phyloP scores from a whole-genome alignment of 30 jellyfish, hydroid and myxozoan species.

The Catostylus mosaicus region DNA sequence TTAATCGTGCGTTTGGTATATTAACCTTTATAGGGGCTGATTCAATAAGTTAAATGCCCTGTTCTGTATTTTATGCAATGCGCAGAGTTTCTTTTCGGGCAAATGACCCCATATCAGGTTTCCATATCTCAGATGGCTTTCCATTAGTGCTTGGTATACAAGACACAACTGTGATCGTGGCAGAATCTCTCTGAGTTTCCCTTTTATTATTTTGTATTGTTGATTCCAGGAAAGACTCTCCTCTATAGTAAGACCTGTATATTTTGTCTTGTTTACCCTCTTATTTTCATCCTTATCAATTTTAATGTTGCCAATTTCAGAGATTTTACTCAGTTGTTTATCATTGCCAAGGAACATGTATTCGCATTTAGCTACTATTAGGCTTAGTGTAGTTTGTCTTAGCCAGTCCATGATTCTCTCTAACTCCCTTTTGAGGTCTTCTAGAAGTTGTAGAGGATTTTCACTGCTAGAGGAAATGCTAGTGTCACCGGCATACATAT shows the following conservation, averaged over 20 bases:
- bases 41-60: slow-evolving; percentile 20
- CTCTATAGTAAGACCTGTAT: slow-evolving; percentile 34
- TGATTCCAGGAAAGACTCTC: slow-evolving; percentile 51
- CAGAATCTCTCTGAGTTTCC: slow-evolving; percentile 36
- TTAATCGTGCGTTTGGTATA: slow-evolving; percentile 6
- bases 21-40: slow-evolving; percentile 22
- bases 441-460: slow-evolving; percentile 22
- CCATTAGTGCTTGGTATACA: slow-evolving; percentile 25
- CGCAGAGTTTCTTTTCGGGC: no score
- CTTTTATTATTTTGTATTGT: no score
- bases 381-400: slow-evolving; percentile 18
- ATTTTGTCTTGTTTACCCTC: slow-evolving; percentile 35
- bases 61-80: slow-evolving; percentile 16
- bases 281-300: no score
- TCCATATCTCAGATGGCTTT: slow-evolving; percentile 37
- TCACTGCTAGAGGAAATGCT: slow-evolving; percentile 25
- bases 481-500: slow-evolving; percentile 34
- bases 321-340: not conserved
- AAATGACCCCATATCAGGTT: no score
- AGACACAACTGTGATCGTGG: slow-evolving; percentile 31
- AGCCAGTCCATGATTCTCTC: slow-evolving; percentile 21
- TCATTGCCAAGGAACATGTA: no score
- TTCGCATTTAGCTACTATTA: no score
- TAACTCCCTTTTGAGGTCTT: slow-evolving; percentile 15
- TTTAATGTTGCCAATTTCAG: no score